phyloP scores from a whole-genome alignment of 2,797 vertebrate genomes.

The Borostomias antarcticus region DNA sequence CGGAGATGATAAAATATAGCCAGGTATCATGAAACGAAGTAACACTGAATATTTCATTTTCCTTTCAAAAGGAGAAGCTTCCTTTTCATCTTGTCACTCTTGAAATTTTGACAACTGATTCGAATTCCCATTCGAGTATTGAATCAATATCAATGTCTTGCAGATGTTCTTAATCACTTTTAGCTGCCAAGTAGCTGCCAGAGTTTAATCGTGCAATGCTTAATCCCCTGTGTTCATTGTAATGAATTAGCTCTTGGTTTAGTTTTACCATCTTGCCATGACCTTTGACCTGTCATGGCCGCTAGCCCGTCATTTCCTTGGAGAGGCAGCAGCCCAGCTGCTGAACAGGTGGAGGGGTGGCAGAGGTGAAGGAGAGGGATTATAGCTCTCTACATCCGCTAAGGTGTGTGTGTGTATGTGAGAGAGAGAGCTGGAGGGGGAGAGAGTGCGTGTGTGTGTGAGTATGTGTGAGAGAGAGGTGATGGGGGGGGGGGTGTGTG shows the following conservation, averaged over 20 bases:
- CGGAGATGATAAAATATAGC: background rate
- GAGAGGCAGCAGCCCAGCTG: conserved; percentile 16
- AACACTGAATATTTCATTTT: background rate
- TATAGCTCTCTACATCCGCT: conserved; percentile 21
- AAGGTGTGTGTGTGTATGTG: background rate
- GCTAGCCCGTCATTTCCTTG: conserved; percentile 33
- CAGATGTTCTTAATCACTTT: too few relatives aligned
- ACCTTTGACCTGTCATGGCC: conserved; percentile 22
- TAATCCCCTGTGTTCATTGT: conserved; percentile 13
- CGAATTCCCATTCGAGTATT: too few relatives aligned
- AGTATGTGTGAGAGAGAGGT: background rate
- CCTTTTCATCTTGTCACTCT: background rate
- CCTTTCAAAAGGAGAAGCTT: background rate
- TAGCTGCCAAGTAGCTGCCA: background rate
- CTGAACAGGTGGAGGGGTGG: conserved; percentile 44
- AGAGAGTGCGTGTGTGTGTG: conserved; percentile 2
- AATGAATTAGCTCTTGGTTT: background rate
- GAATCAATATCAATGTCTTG: too few relatives aligned
- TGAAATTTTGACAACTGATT: background rate
- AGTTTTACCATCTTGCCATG: conserved; percentile 23
- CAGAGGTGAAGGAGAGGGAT: conserved; percentile 33
- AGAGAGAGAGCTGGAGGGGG: too few relatives aligned
- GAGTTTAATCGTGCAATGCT: background rate
- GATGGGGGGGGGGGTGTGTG: background rate
- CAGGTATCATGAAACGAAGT: background rate